phyloP scores from a whole-genome alignment of 30 jellyfish, hydroid and myxozoan species.

The Nemopilema nomurai region DNA sequence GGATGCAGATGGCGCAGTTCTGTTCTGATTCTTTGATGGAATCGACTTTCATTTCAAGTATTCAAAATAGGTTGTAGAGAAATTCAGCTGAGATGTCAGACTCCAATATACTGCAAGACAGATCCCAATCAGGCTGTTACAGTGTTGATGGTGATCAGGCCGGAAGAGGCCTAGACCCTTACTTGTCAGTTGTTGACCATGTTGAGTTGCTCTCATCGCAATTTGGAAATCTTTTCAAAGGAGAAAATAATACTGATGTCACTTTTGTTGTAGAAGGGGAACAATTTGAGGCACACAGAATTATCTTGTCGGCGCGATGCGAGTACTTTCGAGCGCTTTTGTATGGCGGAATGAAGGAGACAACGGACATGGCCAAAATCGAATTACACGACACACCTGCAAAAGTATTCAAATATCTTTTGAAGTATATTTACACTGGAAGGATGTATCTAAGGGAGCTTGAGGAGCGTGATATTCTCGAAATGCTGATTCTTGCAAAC shows the following conservation, averaged over 20 bases:
- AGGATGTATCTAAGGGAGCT: conserved; percentile 60
- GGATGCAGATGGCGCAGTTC: no score
- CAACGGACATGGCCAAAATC: conserved; percentile 68
- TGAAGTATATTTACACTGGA: conserved; percentile 83
- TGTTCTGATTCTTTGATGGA: not conserved
- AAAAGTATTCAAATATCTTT: conserved; percentile 53
- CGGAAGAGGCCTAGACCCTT: conserved; percentile 10
- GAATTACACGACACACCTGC: conserved; percentile 80
- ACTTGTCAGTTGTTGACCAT: conserved; percentile 78
- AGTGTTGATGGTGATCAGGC: conserved; percentile 25
- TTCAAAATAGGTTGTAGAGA: no score
- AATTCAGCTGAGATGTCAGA: conserved; percentile 35
- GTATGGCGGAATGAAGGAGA: conserved; percentile 92
- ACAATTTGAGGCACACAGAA: conserved; percentile 71
- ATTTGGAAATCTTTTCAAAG: conserved; percentile 60
- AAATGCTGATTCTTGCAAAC: conserved; percentile 77
- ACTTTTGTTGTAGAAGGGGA: conserved; percentile 80
- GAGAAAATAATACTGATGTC: conserved; percentile 85
- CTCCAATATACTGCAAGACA: not conserved
- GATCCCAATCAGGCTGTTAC: conserved; percentile 18
- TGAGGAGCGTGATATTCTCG: conserved; percentile 83
- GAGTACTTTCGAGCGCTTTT: conserved; percentile 93
- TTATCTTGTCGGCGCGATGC: conserved; percentile 87
- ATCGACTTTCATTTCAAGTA: not conserved
- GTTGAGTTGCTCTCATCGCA: conserved; percentile 79